phyloP scores from a whole-genome alignment of 2,888 invertebrate species.

The Chrysolina haemoptera region DNA sequence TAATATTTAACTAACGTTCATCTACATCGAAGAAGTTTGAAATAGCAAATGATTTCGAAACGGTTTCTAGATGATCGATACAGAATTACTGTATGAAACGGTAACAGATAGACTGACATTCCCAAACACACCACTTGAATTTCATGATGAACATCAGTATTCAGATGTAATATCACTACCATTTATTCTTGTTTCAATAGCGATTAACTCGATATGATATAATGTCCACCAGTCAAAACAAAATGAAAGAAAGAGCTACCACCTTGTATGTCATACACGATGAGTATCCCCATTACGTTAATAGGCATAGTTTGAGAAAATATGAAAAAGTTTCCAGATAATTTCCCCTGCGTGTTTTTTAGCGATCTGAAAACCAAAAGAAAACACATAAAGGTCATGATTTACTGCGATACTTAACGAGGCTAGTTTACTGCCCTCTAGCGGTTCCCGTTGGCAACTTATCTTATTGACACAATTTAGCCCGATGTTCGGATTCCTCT shows the following conservation, averaged over 20 bases:
- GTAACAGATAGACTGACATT: too few species aligned
- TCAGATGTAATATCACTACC: too few species aligned
- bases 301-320: not conserved
- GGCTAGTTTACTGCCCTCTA: not conserved
- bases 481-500: not conserved
- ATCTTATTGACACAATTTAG: conserved; percentile 1
- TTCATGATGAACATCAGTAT: too few species aligned
- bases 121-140: too few species aligned
- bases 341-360: conserved; percentile 15
- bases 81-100: too few species aligned
- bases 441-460: not conserved
- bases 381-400: too few species aligned
- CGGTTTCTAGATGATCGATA: too few species aligned
- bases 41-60: too few species aligned
- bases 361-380: conserved; percentile 18
- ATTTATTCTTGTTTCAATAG: too few species aligned
- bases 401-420: conserved; percentile 9
- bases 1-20: too few species aligned
- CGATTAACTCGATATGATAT: too few species aligned
- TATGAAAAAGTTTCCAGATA: conserved; percentile 7
- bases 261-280: not conserved
- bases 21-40: too few species aligned
- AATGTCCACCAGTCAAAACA: not conserved
- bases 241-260: not conserved
- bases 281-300: conserved; percentile 1